Evolutionary conservation across 2,888 invertebrate genomes (phyloP).

Genomic region (Tetanocera ferruginea): DNA sequence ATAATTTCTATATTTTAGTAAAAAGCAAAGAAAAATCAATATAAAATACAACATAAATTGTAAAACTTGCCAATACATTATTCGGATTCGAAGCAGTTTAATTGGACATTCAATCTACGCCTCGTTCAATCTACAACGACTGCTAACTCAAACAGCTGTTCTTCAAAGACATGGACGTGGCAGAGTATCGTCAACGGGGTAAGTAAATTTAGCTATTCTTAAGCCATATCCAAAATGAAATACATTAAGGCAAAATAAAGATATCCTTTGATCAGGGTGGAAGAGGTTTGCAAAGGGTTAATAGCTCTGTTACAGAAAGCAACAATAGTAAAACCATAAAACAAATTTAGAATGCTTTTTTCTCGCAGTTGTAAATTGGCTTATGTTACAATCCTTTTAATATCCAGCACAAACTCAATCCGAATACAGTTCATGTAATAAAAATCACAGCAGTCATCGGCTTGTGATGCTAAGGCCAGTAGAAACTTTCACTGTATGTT

Average conservation of each 20-base stretch:
- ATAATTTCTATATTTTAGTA: background rate
- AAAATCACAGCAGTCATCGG: conserved; percentile 54
- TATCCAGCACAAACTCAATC: background rate
- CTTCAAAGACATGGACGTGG: conserved; percentile 69
- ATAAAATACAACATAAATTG: background rate
- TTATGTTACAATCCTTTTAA: conserved; percentile 1
- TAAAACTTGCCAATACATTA: background rate
- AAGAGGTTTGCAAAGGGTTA: no score
- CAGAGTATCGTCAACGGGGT: conserved; percentile 73
- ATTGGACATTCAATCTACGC: background rate
- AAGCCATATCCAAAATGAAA: background rate
- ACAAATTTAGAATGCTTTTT: background rate
- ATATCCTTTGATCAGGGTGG: background rate
- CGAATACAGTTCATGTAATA: conserved; percentile 49
- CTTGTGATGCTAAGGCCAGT: background rate
- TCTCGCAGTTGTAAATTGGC: conserved; percentile 7
- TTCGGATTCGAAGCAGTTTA: background rate
- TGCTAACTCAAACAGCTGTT: background rate
- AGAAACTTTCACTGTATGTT: background rate
- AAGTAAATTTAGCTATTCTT: conserved; percentile 56
- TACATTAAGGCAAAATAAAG: conserved; percentile 21
- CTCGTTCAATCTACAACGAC: background rate
- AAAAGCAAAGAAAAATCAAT: no score
- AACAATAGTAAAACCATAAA: conserved; percentile 1
- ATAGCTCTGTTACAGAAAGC: background rate